phyloP scores from a whole-genome alignment of 1,140 invertebrate genomes.

The Dufourea novaeangliae region DNA sequence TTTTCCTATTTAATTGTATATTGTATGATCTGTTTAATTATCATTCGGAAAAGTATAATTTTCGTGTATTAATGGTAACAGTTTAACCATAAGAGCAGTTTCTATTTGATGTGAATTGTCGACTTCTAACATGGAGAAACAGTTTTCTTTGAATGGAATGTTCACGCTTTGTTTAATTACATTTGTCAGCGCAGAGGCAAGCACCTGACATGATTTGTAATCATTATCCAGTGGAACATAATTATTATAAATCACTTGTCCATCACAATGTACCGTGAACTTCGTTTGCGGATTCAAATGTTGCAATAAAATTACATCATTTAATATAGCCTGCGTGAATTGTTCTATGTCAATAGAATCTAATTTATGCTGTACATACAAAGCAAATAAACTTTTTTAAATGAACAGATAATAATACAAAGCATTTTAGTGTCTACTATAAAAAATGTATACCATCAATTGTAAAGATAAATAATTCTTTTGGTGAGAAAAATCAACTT shows the following conservation, averaged over 20 bases:
- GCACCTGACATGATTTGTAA: conserved; percentile 59
- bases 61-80: conserved; percentile 58
- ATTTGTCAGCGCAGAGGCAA: conserved; percentile 60
- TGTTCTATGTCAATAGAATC: conserved; percentile 26
- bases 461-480: conserved; percentile 55
- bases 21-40: not conserved
- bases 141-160: conserved; percentile 64
- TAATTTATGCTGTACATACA: conserved; percentile 59
- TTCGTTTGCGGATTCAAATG: conserved; percentile 57
- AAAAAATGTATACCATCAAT: conserved; percentile 25
- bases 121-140: conserved; percentile 58
- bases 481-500: conserved; percentile 38
- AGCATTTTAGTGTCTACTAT: not conserved
- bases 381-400: not conserved
- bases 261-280: conserved; percentile 54
- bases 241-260: conserved; percentile 53
- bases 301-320: conserved; percentile 55
- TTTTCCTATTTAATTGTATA: not conserved
- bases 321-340: conserved; percentile 54
- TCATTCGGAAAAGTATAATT: conserved; percentile 46
- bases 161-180: conserved; percentile 69
- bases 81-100: conserved; percentile 45
- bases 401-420: not conserved
- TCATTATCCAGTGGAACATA: conserved; percentile 52
- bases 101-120: conserved; percentile 50